Percentiles rank a stretch among this genome's conserved stretches.
phyloP scores from a whole-genome alignment of 2,888 invertebrate genomes.

The Physocephala rufipes region DNA sequence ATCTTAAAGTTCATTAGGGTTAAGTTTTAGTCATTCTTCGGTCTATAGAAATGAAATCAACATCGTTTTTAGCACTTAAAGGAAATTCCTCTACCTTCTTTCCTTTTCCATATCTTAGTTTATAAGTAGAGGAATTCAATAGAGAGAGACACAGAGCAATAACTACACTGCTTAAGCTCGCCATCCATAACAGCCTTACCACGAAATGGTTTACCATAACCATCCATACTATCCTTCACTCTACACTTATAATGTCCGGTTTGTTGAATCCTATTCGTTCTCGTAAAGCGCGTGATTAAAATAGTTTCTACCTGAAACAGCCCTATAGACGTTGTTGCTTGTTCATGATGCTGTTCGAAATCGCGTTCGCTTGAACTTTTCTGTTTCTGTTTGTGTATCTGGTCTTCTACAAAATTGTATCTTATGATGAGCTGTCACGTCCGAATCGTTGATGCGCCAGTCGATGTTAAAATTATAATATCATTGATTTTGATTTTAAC shows the following conservation, averaged over 20 bases:
- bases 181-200: no score
- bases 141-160: not conserved
- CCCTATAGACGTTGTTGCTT: not conserved
- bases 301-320: not conserved
- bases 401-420: not conserved
- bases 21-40: no score
- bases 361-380: not conserved
- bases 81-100: no score
- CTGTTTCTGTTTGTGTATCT: not conserved
- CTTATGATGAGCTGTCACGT: not conserved
- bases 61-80: no score
- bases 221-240: not conserved
- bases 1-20: no score
- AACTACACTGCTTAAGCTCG: not conserved
- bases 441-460: not conserved
- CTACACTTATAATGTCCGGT: not conserved
- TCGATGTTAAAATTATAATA: not conserved
- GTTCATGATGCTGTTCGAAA: constrained; percentile 12
- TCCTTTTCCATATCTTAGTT: no score
- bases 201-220: no score
- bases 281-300: constrained; percentile 17
- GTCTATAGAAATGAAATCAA: no score
- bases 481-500: no score
- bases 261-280: not conserved
- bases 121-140: not conserved